phyloP scores from a whole-genome alignment of 64 coral and sea anemone genomes.

The Orbicella faveolata region DNA sequence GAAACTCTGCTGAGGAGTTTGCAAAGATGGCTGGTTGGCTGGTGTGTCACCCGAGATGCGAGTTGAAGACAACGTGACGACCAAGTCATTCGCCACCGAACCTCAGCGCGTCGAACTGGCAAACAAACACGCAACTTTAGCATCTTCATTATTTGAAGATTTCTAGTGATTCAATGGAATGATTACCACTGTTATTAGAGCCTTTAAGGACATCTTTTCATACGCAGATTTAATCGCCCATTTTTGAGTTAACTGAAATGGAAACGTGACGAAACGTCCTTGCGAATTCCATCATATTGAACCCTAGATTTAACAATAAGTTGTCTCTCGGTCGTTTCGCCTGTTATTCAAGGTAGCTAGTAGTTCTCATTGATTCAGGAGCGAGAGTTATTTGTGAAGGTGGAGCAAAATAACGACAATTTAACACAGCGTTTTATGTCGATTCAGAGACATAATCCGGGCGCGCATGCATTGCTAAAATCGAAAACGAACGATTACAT shows the following conservation, averaged over 20 bases:
- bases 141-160: conserved; percentile 4
- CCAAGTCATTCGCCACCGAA: conserved; percentile 24
- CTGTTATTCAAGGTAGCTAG: background rate
- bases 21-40: conserved; percentile 71
- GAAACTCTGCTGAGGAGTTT: conserved; percentile 33
- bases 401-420: conserved; percentile 43
- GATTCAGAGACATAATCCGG: conserved; percentile 30
- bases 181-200: background rate
- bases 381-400: background rate
- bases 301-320: conserved; percentile 24
- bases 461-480: conserved; percentile 62
- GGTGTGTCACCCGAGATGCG: conserved; percentile 66
- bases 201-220: conserved; percentile 32
- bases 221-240: conserved; percentile 49
- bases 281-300: conserved; percentile 57
- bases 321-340: background rate
- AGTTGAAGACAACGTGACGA: conserved; percentile 42
- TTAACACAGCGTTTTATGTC: background rate
- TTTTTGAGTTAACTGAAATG: conserved; percentile 49
- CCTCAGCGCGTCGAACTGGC: background rate
- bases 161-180: background rate
- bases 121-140: background rate
- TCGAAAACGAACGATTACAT: conserved; percentile 81
- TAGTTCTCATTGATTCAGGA: background rate
- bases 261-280: conserved; percentile 45